Percentiles rank a stretch among this genome's conserved stretches.
Conservation (phyloP, 2,888 invertebrate species). For the Boloria selene region DNA sequence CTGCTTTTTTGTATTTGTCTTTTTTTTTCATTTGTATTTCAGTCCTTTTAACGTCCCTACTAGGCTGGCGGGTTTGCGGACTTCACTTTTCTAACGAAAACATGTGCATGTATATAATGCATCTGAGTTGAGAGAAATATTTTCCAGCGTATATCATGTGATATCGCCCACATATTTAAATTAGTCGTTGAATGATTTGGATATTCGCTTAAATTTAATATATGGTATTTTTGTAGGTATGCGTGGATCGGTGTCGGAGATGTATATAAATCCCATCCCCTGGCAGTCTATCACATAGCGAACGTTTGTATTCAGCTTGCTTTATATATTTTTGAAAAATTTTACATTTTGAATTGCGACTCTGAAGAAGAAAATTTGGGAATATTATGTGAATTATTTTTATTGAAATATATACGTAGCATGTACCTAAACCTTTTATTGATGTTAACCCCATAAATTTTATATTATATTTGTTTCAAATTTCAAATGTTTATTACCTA, state of each 20-base stretch:
- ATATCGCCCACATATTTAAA: too few relatives aligned
- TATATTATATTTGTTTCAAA: not conserved
- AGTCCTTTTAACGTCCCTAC: not conserved
- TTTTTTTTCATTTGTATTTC: too few relatives aligned
- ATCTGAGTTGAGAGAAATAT: too few relatives aligned
- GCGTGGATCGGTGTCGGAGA: constrained; percentile 69
- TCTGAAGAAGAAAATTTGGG: not conserved
- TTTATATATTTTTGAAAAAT: constrained; percentile 4
- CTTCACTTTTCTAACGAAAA: too few relatives aligned
- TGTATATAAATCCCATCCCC: constrained; percentile 85
- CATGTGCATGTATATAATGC: too few relatives aligned
- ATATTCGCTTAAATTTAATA: not conserved
- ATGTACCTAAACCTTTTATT: not conserved
- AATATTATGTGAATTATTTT: not conserved
- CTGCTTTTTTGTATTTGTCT: too few relatives aligned
- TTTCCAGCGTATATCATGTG: too few relatives aligned
- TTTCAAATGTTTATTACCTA: not conserved
- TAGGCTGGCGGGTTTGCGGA: too few relatives aligned
- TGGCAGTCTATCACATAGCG: constrained; percentile 80
- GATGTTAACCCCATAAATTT: not conserved
- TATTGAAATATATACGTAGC: not conserved
- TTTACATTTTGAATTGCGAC: constrained; percentile 3
- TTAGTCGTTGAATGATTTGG: not conserved
- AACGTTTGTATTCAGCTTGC: constrained; percentile 5
- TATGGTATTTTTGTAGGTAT: constrained; percentile 2